Percentiles rank a stretch among this genome's conserved stretches.
Evolutionary conservation across 2,888 invertebrate species (phyloP).

Genomic region (Leucoptera coffeella): DNA sequence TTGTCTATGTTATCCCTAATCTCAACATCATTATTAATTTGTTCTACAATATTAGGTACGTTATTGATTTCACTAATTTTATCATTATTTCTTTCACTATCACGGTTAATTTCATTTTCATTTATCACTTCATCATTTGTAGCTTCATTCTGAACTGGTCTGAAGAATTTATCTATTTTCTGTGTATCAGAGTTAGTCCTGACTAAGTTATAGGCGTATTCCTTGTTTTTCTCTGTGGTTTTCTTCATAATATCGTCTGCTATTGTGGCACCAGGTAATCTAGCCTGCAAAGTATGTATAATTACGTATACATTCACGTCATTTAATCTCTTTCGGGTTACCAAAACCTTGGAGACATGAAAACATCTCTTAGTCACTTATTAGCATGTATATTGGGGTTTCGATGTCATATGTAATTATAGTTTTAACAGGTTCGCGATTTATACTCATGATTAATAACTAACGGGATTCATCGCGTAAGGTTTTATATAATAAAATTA

Average conservation of each 20-base stretch:
- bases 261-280: constrained; percentile 55
- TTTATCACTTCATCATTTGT: constrained; percentile 4
- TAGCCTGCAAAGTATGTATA: too few species aligned
- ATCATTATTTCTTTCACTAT: neutral
- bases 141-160: constrained; percentile 7
- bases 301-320: too few species aligned
- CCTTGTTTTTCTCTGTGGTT: constrained; percentile 30
- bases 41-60: constrained; percentile 1
- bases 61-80: constrained; percentile 1
- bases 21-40: constrained; percentile 2
- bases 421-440: too few species aligned
- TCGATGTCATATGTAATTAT: too few species aligned
- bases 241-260: constrained; percentile 37
- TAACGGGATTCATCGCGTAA: too few species aligned
- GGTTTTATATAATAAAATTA: too few species aligned
- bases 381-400: too few species aligned
- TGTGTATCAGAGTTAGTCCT: constrained; percentile 76
- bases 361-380: too few species aligned
- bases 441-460: too few species aligned
- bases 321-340: too few species aligned
- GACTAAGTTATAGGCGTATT: constrained; percentile 64
- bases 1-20: too few species aligned
- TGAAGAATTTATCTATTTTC: constrained; percentile 81
- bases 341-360: too few species aligned
- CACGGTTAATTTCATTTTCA: constrained; percentile 2